A percentile compares a stretch with the other conserved stretches of the same genome.
Conservation (phyloP, 2,888 invertebrate species). For the Drosophila tanythrix region DNA sequence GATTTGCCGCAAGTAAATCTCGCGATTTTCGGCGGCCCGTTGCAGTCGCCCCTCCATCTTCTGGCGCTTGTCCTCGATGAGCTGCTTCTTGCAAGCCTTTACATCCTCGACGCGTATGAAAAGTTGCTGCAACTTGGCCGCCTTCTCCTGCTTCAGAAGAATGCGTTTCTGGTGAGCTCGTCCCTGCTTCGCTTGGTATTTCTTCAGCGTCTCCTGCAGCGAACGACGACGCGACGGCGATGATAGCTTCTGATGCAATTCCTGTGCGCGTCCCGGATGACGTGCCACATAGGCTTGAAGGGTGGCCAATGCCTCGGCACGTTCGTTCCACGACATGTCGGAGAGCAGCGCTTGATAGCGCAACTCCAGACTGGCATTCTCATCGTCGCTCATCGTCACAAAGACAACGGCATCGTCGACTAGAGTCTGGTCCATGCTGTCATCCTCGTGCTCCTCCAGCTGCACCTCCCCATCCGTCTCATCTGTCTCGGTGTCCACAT, state of each 20-base stretch:
- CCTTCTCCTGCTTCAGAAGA: constrained; percentile 92
- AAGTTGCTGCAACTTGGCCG: constrained; percentile 93
- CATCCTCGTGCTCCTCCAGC: constrained; percentile 78
- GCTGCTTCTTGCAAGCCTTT: constrained; percentile 92
- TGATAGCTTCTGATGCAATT: constrained; percentile 96
- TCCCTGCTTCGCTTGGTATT: constrained; percentile 95
- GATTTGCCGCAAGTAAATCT: constrained; percentile 91
- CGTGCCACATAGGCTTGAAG: constrained; percentile 92
- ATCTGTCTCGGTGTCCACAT: constrained; percentile 93
- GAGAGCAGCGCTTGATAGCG: constrained; percentile 90
- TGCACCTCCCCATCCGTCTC: constrained; percentile 87
- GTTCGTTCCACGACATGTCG: constrained; percentile 93
- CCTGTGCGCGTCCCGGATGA: constrained; percentile 96
- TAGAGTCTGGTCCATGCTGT: constrained; percentile 49
- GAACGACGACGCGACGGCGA: constrained; percentile 95
- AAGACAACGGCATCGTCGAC: constrained; percentile 81
- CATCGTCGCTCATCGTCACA: constrained; percentile 81
- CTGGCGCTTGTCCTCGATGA: constrained; percentile 92
- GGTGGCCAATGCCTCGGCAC: constrained; percentile 92
- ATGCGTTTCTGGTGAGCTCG: constrained; percentile 95
- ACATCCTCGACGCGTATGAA: constrained; percentile 94
- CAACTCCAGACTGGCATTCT: constrained; percentile 87
- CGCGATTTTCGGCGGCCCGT: constrained; percentile 96
- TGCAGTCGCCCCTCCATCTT: constrained; percentile 91
- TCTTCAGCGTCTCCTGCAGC: constrained; percentile 91